These are phyloP conservation scores for Petrocephalus microphthalmus DNA, from an alignment of 2,113 vertebrate genomes.

Conservation along the genomic window DNA sequence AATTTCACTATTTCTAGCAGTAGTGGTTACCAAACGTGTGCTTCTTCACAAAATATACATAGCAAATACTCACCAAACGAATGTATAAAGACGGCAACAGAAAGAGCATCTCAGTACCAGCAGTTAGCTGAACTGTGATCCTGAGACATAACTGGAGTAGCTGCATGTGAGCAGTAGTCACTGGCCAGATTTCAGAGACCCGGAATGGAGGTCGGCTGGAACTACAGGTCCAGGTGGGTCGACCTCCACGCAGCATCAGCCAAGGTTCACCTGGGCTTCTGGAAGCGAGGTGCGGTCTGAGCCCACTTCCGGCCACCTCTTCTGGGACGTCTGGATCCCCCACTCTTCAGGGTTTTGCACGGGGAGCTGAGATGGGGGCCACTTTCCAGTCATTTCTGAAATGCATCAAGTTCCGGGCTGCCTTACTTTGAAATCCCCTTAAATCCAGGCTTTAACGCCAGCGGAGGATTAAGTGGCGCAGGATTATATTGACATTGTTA, in stretches of 20 bases:
- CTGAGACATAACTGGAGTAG: background rate
- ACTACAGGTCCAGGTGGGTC: background rate
- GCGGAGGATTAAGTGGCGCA: slow-evolving; percentile 13
- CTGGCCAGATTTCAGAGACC: background rate
- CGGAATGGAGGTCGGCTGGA: background rate
- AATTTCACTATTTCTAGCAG: background rate
- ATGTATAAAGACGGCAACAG: background rate
- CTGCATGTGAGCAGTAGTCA: background rate
- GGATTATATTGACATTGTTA: slow-evolving; percentile 14
- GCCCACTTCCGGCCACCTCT: background rate
- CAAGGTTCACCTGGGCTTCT: background rate
- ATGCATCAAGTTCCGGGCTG: background rate
- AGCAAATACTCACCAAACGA: background rate
- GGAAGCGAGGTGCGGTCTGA: background rate
- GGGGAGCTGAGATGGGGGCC: background rate
- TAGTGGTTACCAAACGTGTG: background rate
- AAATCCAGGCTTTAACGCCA: slow-evolving; percentile 22
- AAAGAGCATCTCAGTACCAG: background rate
- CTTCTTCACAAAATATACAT: background rate
- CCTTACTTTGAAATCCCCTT: slow-evolving; percentile 23
- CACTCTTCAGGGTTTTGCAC: background rate
- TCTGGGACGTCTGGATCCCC: background rate
- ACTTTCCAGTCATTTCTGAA: slow-evolving; percentile 21
- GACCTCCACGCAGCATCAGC: background rate
- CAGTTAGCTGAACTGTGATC: background rate